Base-by-base conservation (phyloP, 2,888 invertebrate species). In the Eulithis prunata region DNA sequence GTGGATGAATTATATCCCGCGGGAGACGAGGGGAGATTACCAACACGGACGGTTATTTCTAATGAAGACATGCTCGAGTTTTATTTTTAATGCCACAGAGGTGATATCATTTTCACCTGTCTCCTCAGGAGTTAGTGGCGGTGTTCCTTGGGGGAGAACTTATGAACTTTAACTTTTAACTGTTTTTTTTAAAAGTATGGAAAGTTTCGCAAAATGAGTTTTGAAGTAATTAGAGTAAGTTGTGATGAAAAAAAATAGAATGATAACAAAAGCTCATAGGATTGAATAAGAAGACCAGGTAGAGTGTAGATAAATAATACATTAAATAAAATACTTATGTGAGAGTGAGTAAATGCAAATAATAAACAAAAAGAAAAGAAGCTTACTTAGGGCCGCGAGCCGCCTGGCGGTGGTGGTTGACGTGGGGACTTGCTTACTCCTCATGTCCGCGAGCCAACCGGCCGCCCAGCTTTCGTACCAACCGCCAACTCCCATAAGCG, bases 381-480 rank as follows among this genome's bases (percentile, higher is more conserved):
- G 91, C 93, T 93, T 93, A 93, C 93, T 91, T 78, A 91, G 85
- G 86, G 91, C 88, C 82, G 92, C 91, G 81, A 91, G 90, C 90
- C 92, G 93, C 90, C 92, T 93, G 89, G 93, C 91, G 80, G 91
- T 89, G 85, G 91, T 90, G 85, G 92, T 92, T 75, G 93, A 91
- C 75, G 88, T 92, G 80, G 93, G 93, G 83, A 91, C 90, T 81
- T 91, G 91, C 90, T 93, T 93, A 88, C 91, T 92, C 90, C 93
- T 85, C 93, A 93, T 93, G 87, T 88, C 89, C 78, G 90, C 89
- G 76, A 91, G 91, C 92, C 90, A 90, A 86, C 87, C 86, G 90
- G 89, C 90, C 88, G 91, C 90, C 88, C 89, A 84, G 86, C 84
- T 81, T 84, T 90, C 90, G 88, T 88, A 90, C 91, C 86, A 91